phyloP scores from a whole-genome alignment of 2,888 invertebrate genomes.

The Sminthurinus aureus region DNA sequence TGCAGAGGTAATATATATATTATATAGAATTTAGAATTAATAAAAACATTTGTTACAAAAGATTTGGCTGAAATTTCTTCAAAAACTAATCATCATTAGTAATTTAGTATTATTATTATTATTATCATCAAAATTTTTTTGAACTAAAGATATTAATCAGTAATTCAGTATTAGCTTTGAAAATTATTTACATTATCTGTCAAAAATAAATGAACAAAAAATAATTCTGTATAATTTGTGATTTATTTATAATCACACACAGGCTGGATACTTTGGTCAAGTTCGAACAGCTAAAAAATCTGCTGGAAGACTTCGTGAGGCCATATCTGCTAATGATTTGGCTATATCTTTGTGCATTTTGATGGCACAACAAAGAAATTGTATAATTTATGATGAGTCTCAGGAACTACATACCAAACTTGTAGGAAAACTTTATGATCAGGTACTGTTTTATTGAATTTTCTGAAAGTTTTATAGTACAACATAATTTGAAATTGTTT shows the following conservation, averaged over 20 bases:
- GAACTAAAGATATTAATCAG: too few species aligned
- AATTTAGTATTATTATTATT: not conserved
- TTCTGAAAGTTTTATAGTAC: too few species aligned
- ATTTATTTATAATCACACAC: too few species aligned
- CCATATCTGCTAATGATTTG: conserved; percentile 90
- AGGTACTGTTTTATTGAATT: conserved; percentile 63
- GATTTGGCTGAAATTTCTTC: too few species aligned
- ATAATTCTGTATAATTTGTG: conserved; percentile 9
- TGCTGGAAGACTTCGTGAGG: conserved; percentile 92
- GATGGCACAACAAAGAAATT: conserved; percentile 96
- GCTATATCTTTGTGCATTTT: conserved; percentile 92
- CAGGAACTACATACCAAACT: conserved; percentile 82
- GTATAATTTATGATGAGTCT: conserved; percentile 86
- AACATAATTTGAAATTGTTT: too few species aligned
- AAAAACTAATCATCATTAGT: too few species aligned
- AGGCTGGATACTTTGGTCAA: conserved; percentile 98
- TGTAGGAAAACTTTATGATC: conserved; percentile 78
- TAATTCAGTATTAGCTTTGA: too few species aligned
- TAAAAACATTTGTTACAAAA: too few species aligned
- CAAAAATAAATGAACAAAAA: not conserved
- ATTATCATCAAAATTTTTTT: not conserved
- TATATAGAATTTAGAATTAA: not conserved
- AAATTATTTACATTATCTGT: too few species aligned
- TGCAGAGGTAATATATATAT: conserved; percentile 76
- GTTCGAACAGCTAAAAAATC: conserved; percentile 96